Conservation (phyloP, 2,888 invertebrate genomes). For the Physocephala rufipes region DNA sequence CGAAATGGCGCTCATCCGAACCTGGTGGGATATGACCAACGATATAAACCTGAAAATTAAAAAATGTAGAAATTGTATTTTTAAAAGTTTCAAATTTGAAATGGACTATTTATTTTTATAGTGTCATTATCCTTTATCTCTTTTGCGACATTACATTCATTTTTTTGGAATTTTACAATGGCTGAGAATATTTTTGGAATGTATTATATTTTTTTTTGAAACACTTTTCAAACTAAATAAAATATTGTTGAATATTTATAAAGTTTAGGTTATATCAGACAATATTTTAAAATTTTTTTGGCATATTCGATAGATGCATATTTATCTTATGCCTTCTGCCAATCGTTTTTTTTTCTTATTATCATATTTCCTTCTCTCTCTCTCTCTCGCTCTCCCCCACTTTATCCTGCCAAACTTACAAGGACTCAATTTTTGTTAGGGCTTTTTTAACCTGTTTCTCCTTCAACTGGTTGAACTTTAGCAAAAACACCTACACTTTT, state of each 20-base stretch:
- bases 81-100: no score
- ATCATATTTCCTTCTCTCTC: not conserved
- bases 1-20: constrained; percentile 80
- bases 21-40: constrained; percentile 93
- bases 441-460: no score
- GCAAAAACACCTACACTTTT: constrained; percentile 5
- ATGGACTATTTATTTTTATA: no score
- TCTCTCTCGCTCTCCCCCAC: not conserved
- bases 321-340: not conserved
- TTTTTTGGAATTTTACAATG: no score
- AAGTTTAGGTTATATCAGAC: not conserved
- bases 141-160: not conserved
- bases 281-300: not conserved
- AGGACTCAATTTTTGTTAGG: not conserved
- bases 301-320: not conserved
- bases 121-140: no score
- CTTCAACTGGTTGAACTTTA: not conserved
- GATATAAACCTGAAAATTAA: constrained; percentile 81
- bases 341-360: not conserved
- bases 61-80: not conserved
- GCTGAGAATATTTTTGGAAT: no score
- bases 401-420: not conserved
- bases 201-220: no score
- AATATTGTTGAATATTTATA: no score
- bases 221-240: no score